Percentiles rank a stretch among this genome's conserved stretches.
phyloP scores from a whole-genome alignment of 35 echinoderm and acorn worm genomes.

The Patiria miniata region DNA sequence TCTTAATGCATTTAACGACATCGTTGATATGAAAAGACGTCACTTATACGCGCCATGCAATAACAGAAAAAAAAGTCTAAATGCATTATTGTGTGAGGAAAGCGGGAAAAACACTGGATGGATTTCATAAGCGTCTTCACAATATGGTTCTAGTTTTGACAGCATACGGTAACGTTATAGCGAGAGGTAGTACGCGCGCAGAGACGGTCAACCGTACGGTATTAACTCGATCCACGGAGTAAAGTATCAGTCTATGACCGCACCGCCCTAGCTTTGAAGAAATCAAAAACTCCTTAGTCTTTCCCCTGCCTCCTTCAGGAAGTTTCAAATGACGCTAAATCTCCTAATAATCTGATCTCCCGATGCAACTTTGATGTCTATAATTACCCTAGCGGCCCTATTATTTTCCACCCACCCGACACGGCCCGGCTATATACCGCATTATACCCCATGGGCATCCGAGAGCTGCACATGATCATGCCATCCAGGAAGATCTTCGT shows the following conservation, averaged over 20 bases:
- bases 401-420: neutral
- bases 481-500: neutral
- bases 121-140: too few relatives aligned
- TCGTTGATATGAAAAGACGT: too few relatives aligned
- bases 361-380: slow-evolving; percentile 20
- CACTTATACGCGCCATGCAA: too few relatives aligned
- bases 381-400: slow-evolving; percentile 32
- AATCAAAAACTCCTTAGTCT: slow-evolving; percentile 14
- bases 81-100: too few relatives aligned
- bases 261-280: neutral
- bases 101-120: too few relatives aligned
- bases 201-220: too few relatives aligned
- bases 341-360: slow-evolving; percentile 16
- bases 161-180: too few relatives aligned
- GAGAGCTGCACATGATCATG: neutral
- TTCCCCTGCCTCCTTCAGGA: neutral
- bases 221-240: neutral
- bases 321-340: slow-evolving; percentile 15
- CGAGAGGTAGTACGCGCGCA: too few relatives aligned
- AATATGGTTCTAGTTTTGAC: too few relatives aligned
- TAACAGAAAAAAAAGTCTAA: too few relatives aligned
- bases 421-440: neutral
- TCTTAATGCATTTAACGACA: too few relatives aligned
- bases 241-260: neutral
- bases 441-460: neutral